Base-by-base conservation (phyloP, 1,140 invertebrate species). In the Tachypleus tridentatus region DNA sequence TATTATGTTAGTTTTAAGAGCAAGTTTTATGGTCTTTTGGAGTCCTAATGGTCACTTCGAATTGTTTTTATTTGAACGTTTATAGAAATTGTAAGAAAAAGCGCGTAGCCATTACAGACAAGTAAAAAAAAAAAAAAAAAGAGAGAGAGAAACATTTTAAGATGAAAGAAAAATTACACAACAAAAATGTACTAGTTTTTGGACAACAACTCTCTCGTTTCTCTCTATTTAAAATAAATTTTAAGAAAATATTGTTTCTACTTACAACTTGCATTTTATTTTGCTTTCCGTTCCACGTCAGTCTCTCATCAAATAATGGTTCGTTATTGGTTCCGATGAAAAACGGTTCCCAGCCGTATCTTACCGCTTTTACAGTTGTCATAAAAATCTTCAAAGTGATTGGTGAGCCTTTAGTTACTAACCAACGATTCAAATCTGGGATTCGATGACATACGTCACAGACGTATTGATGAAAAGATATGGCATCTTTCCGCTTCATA, bases 401-500 rank as follows among this genome's bases (percentile, higher is more conserved):
- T 65, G 54, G 57, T 58, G 64, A 64, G 49, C 82, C 71, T 85
- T 49, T 49, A 5, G n/a, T 52, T 9, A 65, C 58, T n/a, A 73
- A 8, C 72, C 72, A 73, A 8, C 66, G 49, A 5, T 66, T 61
- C 0, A 71, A 88, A 74, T 6, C 86, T 2, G 92, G 91, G 62
- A 94, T 87, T 56, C 87, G 89, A 73, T 95, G 92, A 74, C 92
- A 95, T 57, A 84, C 85, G 7, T 89, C 82, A 72, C 91, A 95
- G 3, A 94, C 82, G 71, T 88, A 88, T 74, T 93, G 90, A 75
- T 95, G 92, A 75, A 95, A 95, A 10, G 90, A 89, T 70, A 94
- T 88, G 1, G 89, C 91, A 11, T 75, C 71, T 51, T 75, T 71
- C 3, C 74, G 70, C 5, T 72, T 72, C 58, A 80, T 73, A 66